Conservation (phyloP, 2,888 invertebrate genomes). For the Aphidius colemani region DNA sequence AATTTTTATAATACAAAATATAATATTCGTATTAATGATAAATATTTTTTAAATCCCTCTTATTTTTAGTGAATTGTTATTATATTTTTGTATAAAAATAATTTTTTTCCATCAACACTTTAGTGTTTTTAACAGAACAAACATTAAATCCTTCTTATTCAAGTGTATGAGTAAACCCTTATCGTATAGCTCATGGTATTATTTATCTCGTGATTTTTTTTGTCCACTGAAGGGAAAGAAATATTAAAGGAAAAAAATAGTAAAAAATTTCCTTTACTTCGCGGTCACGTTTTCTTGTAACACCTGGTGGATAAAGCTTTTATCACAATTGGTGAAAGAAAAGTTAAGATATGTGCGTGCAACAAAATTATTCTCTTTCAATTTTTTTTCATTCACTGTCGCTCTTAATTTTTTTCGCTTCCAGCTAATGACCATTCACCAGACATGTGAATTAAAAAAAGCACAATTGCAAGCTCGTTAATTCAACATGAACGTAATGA, state of each 20-base stretch:
- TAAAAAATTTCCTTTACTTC: slow-evolving; percentile 30
- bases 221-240: not conserved
- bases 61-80: too few species aligned
- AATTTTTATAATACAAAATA: too few species aligned
- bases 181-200: slow-evolving; percentile 7
- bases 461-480: too few species aligned
- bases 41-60: too few species aligned
- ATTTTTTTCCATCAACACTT: not conserved
- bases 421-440: not conserved
- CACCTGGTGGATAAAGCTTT: too few species aligned
- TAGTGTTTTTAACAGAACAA: not conserved
- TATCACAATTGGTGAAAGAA: too few species aligned
- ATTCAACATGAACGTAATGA: too few species aligned
- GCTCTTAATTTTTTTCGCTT: not conserved
- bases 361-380: too few species aligned
- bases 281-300: slow-evolving; percentile 29
- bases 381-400: not conserved
- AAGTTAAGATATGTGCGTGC: too few species aligned
- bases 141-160: too few species aligned
- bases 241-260: not conserved
- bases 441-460: too few species aligned
- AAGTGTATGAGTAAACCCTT: not conserved
- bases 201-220: slow-evolving; percentile 1
- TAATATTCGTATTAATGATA: too few species aligned
- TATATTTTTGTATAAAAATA: not conserved